These are phyloP conservation scores for Setophaga coronata DNA, from an alignment of 2,113 vertebrate species.

Conservation along the genomic window DNA sequence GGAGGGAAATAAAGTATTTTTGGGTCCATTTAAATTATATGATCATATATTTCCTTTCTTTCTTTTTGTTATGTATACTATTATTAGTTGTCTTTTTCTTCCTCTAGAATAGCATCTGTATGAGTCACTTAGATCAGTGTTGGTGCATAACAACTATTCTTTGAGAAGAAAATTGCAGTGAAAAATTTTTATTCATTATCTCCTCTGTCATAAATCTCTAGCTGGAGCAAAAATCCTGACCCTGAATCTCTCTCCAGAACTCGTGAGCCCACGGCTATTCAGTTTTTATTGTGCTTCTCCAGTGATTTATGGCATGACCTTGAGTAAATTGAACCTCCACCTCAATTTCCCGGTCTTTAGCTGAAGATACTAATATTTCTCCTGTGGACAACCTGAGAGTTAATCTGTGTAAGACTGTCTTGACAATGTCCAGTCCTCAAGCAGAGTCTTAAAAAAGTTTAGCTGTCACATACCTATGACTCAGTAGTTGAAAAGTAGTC, in stretches of 20 bases:
- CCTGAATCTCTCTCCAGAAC: neutral
- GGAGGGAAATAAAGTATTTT: neutral
- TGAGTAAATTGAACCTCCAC: conserved; percentile 4
- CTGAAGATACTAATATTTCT: neutral
- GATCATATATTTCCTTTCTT: neutral
- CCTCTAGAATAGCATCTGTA: neutral
- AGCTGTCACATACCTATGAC: neutral
- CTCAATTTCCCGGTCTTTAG: conserved; percentile 13
- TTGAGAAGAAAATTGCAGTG: neutral
- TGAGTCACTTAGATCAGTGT: neutral
- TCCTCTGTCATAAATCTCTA: conserved; percentile 28
- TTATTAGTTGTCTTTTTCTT: conserved; percentile 6
- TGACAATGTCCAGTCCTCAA: conserved; percentile 18
- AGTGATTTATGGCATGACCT: conserved; percentile 28
- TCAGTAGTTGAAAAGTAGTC: neutral
- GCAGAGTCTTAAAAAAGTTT: neutral
- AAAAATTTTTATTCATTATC: conserved; percentile 27
- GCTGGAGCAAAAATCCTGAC: conserved; percentile 7
- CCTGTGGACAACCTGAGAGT: neutral
- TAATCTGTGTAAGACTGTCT: neutral
- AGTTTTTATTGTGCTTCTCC: neutral
- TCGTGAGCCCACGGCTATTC: neutral
- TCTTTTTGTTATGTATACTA: neutral
- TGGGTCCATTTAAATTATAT: neutral
- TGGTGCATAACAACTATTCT: neutral